A percentile compares a stretch with the other conserved stretches of the same genome.
These are phyloP conservation scores for Plagiodera versicolora DNA, from an alignment of 2,888 invertebrate species.

Conservation along the genomic window DNA sequence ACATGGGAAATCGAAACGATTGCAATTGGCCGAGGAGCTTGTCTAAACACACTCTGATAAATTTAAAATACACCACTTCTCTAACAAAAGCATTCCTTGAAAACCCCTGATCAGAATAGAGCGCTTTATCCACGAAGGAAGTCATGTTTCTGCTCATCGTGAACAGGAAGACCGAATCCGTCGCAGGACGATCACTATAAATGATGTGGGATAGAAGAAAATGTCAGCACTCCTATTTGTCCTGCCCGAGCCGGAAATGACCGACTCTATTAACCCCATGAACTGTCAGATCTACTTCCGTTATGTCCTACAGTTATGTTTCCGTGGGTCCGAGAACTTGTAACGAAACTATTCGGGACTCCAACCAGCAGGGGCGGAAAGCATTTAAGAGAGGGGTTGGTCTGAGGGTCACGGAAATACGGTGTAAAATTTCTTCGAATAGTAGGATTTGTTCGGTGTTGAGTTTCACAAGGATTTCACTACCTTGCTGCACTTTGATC, in stretches of 20 bases:
- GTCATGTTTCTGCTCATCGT: constrained; percentile 20
- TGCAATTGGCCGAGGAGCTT: no score
- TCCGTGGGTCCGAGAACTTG: constrained; percentile 13
- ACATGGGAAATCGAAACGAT: no score
- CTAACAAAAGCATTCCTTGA: not conserved
- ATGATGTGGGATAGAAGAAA: constrained; percentile 27
- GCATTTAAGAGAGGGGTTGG: not conserved
- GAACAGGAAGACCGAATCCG: constrained; percentile 21
- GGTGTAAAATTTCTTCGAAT: not conserved
- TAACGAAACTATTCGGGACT: constrained; percentile 21
- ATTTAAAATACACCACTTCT: no score
- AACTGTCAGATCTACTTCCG: constrained; percentile 33
- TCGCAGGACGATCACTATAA: constrained; percentile 7
- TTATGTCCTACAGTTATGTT: constrained; percentile 15
- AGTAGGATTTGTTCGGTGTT: not conserved
- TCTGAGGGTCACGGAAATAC: not conserved
- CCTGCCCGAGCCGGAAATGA: constrained; percentile 43
- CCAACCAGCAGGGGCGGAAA: constrained; percentile 9
- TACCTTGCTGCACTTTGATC: not conserved
- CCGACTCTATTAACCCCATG: constrained; percentile 46
- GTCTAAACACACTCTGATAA: no score
- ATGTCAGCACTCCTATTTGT: constrained; percentile 47
- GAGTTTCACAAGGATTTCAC: not conserved
- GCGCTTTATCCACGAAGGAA: constrained; percentile 23
- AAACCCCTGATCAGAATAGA: constrained; percentile 24